Conservation (phyloP, 1,140 invertebrate species). For the Globodera ellingtonae region DNA sequence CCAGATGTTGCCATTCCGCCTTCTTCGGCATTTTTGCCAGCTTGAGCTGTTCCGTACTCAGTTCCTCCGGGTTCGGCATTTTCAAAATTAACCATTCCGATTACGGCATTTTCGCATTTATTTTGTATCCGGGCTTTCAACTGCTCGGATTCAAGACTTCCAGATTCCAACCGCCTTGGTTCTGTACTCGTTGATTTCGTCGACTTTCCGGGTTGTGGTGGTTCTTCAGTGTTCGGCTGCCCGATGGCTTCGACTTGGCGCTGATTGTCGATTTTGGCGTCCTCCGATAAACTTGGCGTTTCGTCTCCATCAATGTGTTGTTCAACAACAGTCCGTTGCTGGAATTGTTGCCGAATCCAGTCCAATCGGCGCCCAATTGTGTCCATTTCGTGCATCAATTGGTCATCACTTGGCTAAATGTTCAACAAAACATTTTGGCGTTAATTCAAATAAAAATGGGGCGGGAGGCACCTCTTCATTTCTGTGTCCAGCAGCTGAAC, state of each 20-base stretch:
- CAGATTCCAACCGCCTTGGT: not conserved
- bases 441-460: not conserved
- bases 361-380: slow-evolving; percentile 14
- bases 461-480: not conserved
- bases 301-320: not conserved
- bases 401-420: slow-evolving; percentile 11
- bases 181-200: no score
- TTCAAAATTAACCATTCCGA: not conserved
- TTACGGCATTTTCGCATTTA: not conserved
- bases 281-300: not conserved
- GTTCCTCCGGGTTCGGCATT: no score
- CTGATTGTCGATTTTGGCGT: no score
- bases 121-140: no score
- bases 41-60: no score
- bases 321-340: not conserved
- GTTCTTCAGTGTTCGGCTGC: no score
- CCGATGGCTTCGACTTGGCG: not conserved
- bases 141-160: no score
- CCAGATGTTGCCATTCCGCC: no score
- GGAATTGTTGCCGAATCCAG: slow-evolving; percentile 22
- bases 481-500: not conserved
- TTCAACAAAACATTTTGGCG: not conserved
- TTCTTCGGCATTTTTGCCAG: no score
- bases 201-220: not conserved
- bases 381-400: slow-evolving; percentile 20